Conservation (phyloP, 2,113 vertebrate species). For the Dicentrarchus labrax region DNA sequence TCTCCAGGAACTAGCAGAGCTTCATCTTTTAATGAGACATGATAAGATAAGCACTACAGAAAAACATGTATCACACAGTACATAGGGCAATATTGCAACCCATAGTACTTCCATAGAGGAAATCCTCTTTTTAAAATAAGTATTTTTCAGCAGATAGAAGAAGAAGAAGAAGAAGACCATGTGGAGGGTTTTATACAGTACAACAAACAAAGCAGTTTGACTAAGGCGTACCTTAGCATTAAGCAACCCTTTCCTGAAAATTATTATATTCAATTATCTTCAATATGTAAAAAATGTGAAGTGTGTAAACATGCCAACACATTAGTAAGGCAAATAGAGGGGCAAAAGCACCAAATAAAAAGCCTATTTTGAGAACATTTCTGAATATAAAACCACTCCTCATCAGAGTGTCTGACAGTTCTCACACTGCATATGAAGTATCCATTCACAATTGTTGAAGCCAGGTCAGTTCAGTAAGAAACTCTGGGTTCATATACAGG, state of each 20-base stretch:
- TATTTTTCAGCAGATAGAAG: background rate
- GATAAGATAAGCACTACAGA: background rate
- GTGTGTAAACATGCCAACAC: background rate
- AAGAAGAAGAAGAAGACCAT: no score
- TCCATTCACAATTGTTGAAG: background rate
- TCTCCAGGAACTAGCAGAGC: background rate
- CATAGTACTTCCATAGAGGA: background rate
- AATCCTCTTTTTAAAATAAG: background rate
- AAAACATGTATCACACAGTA: background rate
- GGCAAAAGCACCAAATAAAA: background rate
- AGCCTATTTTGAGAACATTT: background rate
- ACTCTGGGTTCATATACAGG: no score
- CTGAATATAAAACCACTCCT: background rate
- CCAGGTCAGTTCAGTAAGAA: background rate
- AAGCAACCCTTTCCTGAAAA: no score
- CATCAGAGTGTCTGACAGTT: background rate
- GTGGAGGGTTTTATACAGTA: no score
- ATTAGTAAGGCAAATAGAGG: background rate
- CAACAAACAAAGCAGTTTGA: no score
- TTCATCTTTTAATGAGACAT: slow-evolving; percentile 3
- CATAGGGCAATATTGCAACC: background rate
- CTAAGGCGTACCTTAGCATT: no score
- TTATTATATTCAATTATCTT: background rate
- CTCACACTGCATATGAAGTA: background rate
- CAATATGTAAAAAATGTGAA: background rate